Evolutionary conservation across 2,113 vertebrate genomes (phyloP), one percentile per base, ranked within the genome.

Genomic region (Elaphurus davidianus): DNA sequence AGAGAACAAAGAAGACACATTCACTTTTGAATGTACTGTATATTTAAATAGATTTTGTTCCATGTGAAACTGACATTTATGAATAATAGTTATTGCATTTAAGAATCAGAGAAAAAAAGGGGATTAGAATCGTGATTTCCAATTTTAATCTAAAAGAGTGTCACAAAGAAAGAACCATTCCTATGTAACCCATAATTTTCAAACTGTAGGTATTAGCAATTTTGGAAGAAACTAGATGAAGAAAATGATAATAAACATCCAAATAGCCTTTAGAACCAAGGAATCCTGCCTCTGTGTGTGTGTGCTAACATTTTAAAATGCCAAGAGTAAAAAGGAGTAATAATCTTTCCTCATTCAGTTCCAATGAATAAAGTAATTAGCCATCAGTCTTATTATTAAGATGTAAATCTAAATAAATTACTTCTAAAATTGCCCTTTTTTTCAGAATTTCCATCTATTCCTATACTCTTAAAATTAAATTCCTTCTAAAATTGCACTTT

Each of bases 1-100:
- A 79, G 82, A 91, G 86, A 96, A 94, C 81, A 95, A 87, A 98
- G 54, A 90, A 57, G 52, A 84, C 10, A 33, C 43, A 79, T 90
- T 89, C 30, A 30, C 43, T 93, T 79, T 96, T 95, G 17, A 90
- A 67, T 59, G 12, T 50, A 67, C 3, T 88, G 4, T 23, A 81
- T 85, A 94, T 94, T 95, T 55, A 36, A 94, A 43, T 43, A 85
- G 43, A 43, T 64, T 57, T 96, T 19, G 23, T 91, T 92, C 50
- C 17, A 21, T 57, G 50, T 76, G 60, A 88, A 83, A 89, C 71
- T 87, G 92, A 45, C n/a, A 64, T 94, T 74, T 59, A 57, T 67
- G 93, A 87, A 15, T 55, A 90, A 89, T 28, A 45, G 5, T 52
- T 88, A 74, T 50, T 93, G 36, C 67, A 87, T 55, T 96, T 93